Percentiles rank a stretch among this genome's conserved stretches.
These are phyloP conservation scores for Phrynocephalus forsythii DNA, from an alignment of 2,797 vertebrate species.

Conservation along the genomic window DNA sequence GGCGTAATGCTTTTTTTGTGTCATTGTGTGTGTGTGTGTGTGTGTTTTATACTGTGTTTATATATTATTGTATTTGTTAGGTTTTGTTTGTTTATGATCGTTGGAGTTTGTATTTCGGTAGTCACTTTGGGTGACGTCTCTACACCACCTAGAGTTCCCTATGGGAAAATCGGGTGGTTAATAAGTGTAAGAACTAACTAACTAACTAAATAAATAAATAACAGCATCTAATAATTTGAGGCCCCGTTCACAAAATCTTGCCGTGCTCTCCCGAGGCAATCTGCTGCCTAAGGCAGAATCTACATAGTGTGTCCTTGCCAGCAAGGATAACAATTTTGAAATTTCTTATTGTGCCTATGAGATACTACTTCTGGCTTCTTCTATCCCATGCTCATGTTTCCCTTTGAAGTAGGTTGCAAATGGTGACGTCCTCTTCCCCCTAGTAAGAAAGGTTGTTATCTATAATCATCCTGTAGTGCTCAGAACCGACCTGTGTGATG, in stretches of 20 bases:
- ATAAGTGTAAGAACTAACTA: too few relatives aligned
- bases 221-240: background rate
- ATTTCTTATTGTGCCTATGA: background rate
- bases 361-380: background rate
- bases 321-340: background rate
- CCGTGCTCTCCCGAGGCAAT: background rate
- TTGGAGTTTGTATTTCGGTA: too few relatives aligned
- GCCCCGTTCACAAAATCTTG: background rate
- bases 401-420: background rate
- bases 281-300: background rate
- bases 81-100: too few relatives aligned
- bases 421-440: background rate
- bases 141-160: too few relatives aligned
- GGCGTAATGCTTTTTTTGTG: too few relatives aligned
- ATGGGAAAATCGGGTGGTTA: too few relatives aligned
- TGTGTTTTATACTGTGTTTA: too few relatives aligned
- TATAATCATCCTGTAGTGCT: background rate
- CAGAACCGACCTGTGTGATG: conserved; percentile 87
- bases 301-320: background rate
- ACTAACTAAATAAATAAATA: too few relatives aligned
- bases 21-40: too few relatives aligned
- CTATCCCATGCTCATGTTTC: background rate
- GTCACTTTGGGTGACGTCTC: too few relatives aligned
- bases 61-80: too few relatives aligned
- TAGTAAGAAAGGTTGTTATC: background rate